These are phyloP conservation scores for Platalea minor DNA, from an alignment of 2,797 vertebrate species.

Conservation along the genomic window DNA sequence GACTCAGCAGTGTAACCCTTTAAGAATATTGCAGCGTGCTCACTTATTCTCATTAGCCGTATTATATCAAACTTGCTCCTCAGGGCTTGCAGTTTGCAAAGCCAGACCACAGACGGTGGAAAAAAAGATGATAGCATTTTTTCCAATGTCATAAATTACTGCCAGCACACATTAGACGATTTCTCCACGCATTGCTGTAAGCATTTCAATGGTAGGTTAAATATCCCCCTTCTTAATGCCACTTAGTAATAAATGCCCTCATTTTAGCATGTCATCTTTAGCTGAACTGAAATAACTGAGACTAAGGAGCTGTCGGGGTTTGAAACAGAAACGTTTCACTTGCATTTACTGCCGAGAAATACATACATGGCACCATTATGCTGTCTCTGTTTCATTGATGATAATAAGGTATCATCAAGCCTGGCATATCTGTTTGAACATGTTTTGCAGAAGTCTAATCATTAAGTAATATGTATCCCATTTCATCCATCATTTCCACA, in stretches of 20 bases:
- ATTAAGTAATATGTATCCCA: slow-evolving; percentile 44
- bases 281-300: slow-evolving; percentile 60
- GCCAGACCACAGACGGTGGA: slow-evolving; percentile 34
- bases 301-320: slow-evolving; percentile 32
- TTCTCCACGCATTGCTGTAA: slow-evolving; percentile 63
- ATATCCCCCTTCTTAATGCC: slow-evolving; percentile 63
- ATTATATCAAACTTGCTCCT: slow-evolving; percentile 67
- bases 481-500: slow-evolving; percentile 46
- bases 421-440: slow-evolving; percentile 49
- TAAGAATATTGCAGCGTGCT: slow-evolving; percentile 54
- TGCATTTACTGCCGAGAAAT: slow-evolving; percentile 32
- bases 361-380: slow-evolving; percentile 23
- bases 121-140: slow-evolving; percentile 45
- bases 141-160: slow-evolving; percentile 69
- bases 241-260: slow-evolving; percentile 63
- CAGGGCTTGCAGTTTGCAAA: slow-evolving; percentile 62
- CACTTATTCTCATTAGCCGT: slow-evolving; percentile 70
- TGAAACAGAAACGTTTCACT: slow-evolving; percentile 29
- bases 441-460: slow-evolving; percentile 50
- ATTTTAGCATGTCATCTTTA: slow-evolving; percentile 54
- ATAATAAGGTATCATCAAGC: slow-evolving; percentile 53
- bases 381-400: slow-evolving; percentile 31
- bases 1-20: slow-evolving; percentile 67
- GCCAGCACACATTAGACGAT: slow-evolving; percentile 56
- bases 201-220: slow-evolving; percentile 66